Evolutionary conservation across 2,113 vertebrate genomes (phyloP), one percentile per base, ranked within the genome.

Genomic region (Dipodomys spectabilis): DNA sequence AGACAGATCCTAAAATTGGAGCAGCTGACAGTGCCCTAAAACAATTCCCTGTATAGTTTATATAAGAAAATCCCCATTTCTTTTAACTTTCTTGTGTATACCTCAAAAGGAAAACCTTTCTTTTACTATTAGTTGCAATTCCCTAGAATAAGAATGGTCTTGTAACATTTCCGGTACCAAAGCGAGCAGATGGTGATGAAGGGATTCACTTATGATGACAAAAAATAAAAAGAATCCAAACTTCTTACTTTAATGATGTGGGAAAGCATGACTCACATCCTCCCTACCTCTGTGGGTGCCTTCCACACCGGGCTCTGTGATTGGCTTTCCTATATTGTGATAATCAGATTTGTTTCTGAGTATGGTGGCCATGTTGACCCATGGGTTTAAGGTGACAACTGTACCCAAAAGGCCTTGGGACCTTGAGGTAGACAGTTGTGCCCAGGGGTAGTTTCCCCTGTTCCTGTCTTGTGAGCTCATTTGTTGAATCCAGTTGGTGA

Each of bases 111-210:
- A 7, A 72, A 75, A 27, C 78, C 69, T 28, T 25, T 45, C 95
- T 95, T 75, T 68, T 80, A 86, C n/a, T 87, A 39, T 77, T 77
- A 82, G 68, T 60, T 86, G 80, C 60, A 84, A 82, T 90, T 87
- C 39, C n/a, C 39, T 68, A 45, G 79, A n/a, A 85, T 27, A 82
- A 83, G 44, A 65, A 90, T 53, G 22, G 45, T n/a, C 62, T 96
- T 92, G 68, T 62, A 93, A 74, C 94, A 82, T 94, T 94, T 95
- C 85, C 86, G 86, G 67, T 84, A 79, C 62, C 78, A 92, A 93
- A 87, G n/a, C 32, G 92, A 97, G 79, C 96, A 97, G 95, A 96
- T 93, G 96, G 92, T 53, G 27, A 77, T 83, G 62, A 15, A 69
- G 53, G 57, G 64, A 94, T 96, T 89, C 95, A 86, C 93, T 95